A percentile compares a stretch with the other conserved stretches of the same genome.
Evolutionary conservation across 2,113 vertebrate species (phyloP).

Genomic region (Pseudopipra pipra): DNA sequence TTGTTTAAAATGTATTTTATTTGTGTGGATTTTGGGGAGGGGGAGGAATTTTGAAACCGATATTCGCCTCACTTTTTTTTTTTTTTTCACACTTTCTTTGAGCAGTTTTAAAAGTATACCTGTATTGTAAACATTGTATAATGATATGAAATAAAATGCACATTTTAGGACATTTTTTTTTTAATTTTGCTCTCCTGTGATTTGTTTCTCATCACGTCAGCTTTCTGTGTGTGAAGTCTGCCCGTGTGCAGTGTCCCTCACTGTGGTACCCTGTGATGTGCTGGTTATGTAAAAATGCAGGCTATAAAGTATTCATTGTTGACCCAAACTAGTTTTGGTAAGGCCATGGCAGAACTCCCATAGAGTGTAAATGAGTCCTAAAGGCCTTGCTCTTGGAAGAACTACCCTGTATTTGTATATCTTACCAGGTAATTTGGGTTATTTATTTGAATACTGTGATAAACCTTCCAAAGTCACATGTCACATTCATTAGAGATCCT

Average conservation of each 20-base stretch:
- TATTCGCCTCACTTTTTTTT: constrained; percentile 77
- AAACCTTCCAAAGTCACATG: not conserved
- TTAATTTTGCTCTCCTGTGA: constrained; percentile 68
- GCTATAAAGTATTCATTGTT: not conserved
- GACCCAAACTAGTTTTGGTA: not conserved
- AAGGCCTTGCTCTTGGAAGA: not conserved
- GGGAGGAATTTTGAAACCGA: constrained; percentile 66
- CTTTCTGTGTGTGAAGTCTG: not conserved
- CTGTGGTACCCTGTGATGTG: not conserved
- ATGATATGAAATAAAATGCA: constrained; percentile 91
- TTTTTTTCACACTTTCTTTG: constrained; percentile 79
- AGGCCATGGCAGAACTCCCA: not conserved
- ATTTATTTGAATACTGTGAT: not conserved
- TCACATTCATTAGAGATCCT: not conserved
- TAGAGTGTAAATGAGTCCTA: not conserved
- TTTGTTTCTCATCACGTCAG: constrained; percentile 23
- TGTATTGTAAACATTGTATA: constrained; percentile 89
- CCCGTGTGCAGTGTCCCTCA: rapidly evolving
- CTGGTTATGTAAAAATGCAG: not conserved
- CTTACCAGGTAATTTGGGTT: not conserved
- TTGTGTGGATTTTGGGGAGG: constrained; percentile 46
- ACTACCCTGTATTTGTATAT: not conserved
- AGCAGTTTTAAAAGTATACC: constrained; percentile 83
- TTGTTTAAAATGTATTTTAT: constrained; percentile 62
- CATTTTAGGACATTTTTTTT: constrained; percentile 87